Evolutionary conservation across 2,888 invertebrate species (phyloP).

Genomic region (Petrolisthes cinctipes): DNA sequence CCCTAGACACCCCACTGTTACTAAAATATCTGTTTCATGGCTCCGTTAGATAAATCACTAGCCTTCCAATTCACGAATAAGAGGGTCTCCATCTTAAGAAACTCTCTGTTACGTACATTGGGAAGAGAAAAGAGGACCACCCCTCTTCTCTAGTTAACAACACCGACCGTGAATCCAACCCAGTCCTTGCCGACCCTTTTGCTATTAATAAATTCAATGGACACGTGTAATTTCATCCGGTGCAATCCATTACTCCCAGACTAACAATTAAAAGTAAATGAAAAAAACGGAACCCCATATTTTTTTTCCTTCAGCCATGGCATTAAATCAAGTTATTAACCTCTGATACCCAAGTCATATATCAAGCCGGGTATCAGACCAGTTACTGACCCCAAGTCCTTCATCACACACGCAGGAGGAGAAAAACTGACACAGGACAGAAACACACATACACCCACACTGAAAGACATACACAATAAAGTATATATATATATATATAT

Average conservation of each 20-base stretch:
- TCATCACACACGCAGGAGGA: no score
- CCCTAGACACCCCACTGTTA: no score
- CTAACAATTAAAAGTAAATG: not conserved
- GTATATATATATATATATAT: constrained; percentile 11
- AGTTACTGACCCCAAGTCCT: not conserved
- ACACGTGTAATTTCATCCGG: not conserved
- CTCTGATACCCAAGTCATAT: not conserved
- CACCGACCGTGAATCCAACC: not conserved
- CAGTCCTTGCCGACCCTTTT: not conserved
- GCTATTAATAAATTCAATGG: not conserved
- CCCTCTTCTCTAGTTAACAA: no score
- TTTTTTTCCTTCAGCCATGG: not conserved
- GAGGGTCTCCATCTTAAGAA: no score
- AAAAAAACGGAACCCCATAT: constrained; percentile 2
- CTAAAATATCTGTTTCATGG: no score
- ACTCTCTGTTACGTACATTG: no score
- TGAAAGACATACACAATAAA: not conserved
- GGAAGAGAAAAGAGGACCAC: no score
- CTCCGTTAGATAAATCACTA: no score
- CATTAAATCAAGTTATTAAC: constrained; percentile 16
- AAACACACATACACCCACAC: not conserved
- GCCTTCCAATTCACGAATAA: no score
- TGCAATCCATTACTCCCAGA: not conserved
- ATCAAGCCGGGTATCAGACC: constrained; percentile 2
- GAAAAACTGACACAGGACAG: no score